These are phyloP conservation scores for Serilophus lunatus DNA, from an alignment of 2,113 vertebrate genomes.

Conservation along the genomic window DNA sequence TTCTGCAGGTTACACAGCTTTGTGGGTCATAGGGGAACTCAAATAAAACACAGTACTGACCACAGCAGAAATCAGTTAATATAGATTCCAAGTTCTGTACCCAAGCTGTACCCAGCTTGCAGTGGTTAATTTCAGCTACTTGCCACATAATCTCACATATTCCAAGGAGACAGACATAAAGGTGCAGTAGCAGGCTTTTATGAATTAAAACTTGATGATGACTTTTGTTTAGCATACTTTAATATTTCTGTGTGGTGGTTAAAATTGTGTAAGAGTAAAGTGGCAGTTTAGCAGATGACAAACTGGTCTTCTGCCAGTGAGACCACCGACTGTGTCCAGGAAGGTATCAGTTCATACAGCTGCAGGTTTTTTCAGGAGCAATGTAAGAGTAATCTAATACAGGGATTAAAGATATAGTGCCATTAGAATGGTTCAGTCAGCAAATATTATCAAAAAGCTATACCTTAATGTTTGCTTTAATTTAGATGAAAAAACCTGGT, in stretches of 20 bases:
- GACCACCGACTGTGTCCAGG: neutral
- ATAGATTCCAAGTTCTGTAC: neutral
- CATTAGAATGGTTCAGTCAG: neutral
- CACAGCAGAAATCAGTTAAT: neutral
- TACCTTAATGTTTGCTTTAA: neutral
- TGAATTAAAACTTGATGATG: neutral
- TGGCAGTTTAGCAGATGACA: neutral
- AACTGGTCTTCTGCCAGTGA: neutral
- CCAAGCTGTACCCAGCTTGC: neutral
- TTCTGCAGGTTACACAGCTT: neutral
- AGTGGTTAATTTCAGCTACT: neutral
- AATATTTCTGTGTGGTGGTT: neutral
- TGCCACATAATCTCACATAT: neutral
- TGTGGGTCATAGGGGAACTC: neutral
- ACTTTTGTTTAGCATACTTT: neutral
- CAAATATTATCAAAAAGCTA: neutral
- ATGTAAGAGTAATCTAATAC: neutral
- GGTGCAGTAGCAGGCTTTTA: neutral
- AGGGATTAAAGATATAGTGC: neutral
- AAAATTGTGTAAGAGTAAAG: neutral
- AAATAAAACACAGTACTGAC: neutral
- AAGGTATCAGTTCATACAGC: neutral
- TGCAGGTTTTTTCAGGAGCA: neutral
- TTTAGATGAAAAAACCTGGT: neutral
- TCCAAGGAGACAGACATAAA: neutral